Evolutionary conservation across 2,888 invertebrate species (phyloP), one percentile per base, ranked within the genome.

Genomic region (Drosophila basisetae): DNA sequence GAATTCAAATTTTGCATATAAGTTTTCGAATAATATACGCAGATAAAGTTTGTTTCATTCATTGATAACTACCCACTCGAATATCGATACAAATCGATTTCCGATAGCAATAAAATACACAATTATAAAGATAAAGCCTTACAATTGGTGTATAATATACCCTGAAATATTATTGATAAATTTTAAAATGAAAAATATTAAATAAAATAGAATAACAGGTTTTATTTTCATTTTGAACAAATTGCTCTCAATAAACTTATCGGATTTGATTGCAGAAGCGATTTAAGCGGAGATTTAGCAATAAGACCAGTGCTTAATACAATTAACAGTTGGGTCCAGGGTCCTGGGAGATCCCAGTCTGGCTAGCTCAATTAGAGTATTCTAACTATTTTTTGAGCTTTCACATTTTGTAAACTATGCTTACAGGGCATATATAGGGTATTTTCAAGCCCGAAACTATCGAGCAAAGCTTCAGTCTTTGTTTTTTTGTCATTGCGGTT

Each of bases 301-400:
- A 41, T 22, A 10, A n/a, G 0, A 41, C n/a, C 10, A n/a, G 2
- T 10, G 10, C 2, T 2, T 2, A n/a, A n/a, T 41, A 11, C 0
- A 41, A n/a, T 4, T 35, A 35, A 16, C 5, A 16, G 16, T 16
- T 37, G 16, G 2, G 2, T 37, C 11, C 7, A 22, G 22, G 4
- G 4, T 47, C 22, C 22, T 22, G 22, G 22, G 22, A 22, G 22
- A 22, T 22, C 22, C 1, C 43, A 43, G 22, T 47, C 22, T 13
- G 43, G 4, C 22, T n/a, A 4, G 10, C 10, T n/a, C 10, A 4
- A 39, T 4, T 41, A 4, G n/a, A 10, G 10, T 41, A 41, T 4
- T 41, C n/a, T n/a, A n/a, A 0, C 2, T 0, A 10, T 41, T n/a
- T 37, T n/a, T n/a, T 5, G 10, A 41, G n/a, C 1, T n/a, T 5